phyloP scores from a whole-genome alignment of 37 sponge, comb jelly and placozoan genomes.

The Mnemiopsis leidyi region DNA sequence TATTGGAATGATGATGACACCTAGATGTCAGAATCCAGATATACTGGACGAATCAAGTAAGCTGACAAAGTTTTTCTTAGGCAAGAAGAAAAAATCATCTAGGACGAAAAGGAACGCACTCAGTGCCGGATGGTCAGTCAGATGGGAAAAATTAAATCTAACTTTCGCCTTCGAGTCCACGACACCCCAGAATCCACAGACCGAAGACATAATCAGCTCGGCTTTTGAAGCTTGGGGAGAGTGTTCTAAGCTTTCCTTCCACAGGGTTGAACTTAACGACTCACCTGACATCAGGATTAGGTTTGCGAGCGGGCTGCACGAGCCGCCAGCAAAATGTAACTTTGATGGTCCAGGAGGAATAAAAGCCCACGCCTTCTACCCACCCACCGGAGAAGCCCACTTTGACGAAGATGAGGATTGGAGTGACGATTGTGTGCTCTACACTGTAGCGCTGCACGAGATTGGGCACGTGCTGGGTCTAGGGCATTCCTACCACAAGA shows the following conservation, averaged over 20 bases:
- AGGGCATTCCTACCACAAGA: neutral
- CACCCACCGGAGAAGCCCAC: neutral
- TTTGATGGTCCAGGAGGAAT: constrained; percentile 40
- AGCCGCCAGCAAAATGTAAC: constrained; percentile 18
- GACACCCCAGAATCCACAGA: constrained; percentile 5
- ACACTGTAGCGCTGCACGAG: constrained; percentile 62
- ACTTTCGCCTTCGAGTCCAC: neutral
- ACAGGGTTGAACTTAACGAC: neutral
- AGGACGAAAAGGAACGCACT: neutral
- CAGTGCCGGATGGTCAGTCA: neutral
- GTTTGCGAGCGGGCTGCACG: neutral
- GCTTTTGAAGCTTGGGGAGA: constrained; percentile 6
- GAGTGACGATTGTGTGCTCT: neutral
- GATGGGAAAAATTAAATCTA: constrained; percentile 5
- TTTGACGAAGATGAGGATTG: constrained; percentile 52
- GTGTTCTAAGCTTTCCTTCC: neutral
- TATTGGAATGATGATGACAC: constrained; percentile 1
- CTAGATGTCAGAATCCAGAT: constrained; percentile 51
- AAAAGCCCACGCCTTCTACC: constrained; percentile 59
- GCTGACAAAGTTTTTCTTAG: neutral
- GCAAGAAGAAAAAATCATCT: neutral
- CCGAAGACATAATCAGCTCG: neutral
- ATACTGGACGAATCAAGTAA: constrained; percentile 31
- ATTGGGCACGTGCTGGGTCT: constrained; percentile 51
- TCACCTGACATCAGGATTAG: constrained; percentile 18